Conservation (phyloP, 2,113 vertebrate genomes). For the Agelaius tricolor region DNA sequence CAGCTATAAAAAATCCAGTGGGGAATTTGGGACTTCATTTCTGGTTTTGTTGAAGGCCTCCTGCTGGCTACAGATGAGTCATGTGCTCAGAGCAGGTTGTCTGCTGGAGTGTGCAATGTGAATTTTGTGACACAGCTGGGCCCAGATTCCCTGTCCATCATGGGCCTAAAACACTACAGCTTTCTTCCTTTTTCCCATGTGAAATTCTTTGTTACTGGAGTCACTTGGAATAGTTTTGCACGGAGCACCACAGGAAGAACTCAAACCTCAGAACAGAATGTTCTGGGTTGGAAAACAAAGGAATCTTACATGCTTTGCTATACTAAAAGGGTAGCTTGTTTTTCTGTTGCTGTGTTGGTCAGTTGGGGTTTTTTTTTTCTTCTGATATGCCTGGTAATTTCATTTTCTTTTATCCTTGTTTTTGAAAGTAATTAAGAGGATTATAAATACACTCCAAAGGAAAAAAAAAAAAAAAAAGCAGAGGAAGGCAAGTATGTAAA, state of each 20-base stretch:
- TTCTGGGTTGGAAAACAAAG: constrained; percentile 4
- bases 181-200: not conserved
- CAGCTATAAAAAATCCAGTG: not conserved
- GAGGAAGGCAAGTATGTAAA: not conserved
- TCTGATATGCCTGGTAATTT: not conserved
- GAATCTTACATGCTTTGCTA: not conserved
- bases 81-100: not conserved
- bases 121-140: not conserved
- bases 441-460: not conserved
- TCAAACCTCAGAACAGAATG: not conserved
- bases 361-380: not conserved
- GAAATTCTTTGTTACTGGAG: not conserved
- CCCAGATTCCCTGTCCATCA: not conserved
- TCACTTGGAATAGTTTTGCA: not conserved
- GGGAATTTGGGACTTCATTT: not conserved
- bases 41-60: not conserved
- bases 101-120: not conserved
- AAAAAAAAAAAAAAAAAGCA: not conserved
- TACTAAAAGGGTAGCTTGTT: not conserved
- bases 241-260: not conserved
- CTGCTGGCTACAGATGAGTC: not conserved
- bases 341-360: not conserved
- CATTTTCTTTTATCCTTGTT: not conserved
- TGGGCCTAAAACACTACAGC: not conserved
- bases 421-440: not conserved